Base-by-base conservation (phyloP, 2,113 vertebrate species). In the Rutilus rutilus region DNA sequence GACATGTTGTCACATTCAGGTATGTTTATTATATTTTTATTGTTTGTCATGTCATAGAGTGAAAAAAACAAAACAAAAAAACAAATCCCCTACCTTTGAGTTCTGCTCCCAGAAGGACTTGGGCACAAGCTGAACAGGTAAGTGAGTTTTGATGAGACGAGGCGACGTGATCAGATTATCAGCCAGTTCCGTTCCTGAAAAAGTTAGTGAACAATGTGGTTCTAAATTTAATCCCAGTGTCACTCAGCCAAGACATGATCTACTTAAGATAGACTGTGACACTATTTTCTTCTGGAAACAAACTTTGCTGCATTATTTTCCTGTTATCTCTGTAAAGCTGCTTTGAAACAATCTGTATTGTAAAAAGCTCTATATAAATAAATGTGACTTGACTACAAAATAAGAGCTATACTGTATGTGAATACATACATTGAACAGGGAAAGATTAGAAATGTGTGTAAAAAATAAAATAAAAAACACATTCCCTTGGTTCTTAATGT, bases 121-220 rank as follows among this genome's bases (percentile, higher is more conserved):
- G 6, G 95, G 96, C 65, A 97, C 84, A 45, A 97, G 93, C 5
- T 95, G 92, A 84, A 93, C 74, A 0, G 95, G 93, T 4, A 96
- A 90, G 78, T 97, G 96, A 39, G 96, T 96, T 92, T 97, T 97
- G 67, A 96, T 91, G 30, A 97, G 88, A 57, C 95, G 91, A 0
- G 93, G 95, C 71, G 94, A 94, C 0, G 94, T 92, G 9, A 71
- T 64, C 33, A 93, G 89, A 1, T 86, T 39, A 45, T 94, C 91
- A 21, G 85, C 89, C 60, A 75, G 0, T 1, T 95, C 90, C 65
- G 62, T 89, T 59, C 94, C 94, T 93, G 84, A 57, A 54, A 77
- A n/a, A 57, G 21, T 23, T 25, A 62, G n/a, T 11, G n/a, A 25
- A n/a, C 25, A 62, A 62, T 25, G 60, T 62, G 8, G n/a, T 25